Evolutionary conservation across 1,140 invertebrate genomes (phyloP).

Genomic region (Panagrolaimus sp.): DNA sequence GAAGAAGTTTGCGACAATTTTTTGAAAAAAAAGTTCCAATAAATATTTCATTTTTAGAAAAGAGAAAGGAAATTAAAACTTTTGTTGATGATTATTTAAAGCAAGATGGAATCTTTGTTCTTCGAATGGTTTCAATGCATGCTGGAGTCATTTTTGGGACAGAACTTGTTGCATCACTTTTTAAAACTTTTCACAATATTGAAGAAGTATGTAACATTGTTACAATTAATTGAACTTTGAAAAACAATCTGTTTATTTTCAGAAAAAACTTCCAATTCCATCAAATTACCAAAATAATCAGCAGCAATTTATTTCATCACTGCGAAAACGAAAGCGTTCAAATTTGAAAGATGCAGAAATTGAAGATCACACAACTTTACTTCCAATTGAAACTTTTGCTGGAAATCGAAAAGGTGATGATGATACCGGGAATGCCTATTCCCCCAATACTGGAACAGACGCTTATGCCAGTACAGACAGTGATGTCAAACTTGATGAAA

Average conservation of each 20-base stretch:
- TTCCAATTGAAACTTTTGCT: no score
- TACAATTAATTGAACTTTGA: background rate
- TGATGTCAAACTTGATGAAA: no score
- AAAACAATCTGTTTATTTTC: background rate
- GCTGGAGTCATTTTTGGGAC: constrained; percentile 42
- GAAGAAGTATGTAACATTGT: background rate
- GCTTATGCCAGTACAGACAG: no score
- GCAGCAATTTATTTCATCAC: no score
- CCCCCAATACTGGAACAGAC: no score
- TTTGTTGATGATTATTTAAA: constrained; percentile 63
- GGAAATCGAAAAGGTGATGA: no score
- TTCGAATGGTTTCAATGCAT: constrained; percentile 61
- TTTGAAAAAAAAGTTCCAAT: background rate
- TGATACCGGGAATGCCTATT: no score
- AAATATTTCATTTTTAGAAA: background rate
- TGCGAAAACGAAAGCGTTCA: no score
- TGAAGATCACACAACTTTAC: no score
- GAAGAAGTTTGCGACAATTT: background rate
- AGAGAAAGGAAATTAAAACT: constrained; percentile 40
- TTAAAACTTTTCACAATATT: constrained; percentile 27
- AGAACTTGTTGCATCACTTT: constrained; percentile 28
- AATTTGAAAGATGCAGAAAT: no score
- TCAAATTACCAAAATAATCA: no score
- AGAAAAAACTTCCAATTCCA: background rate
- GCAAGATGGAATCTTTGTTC: constrained; percentile 63